Percentiles rank a stretch among this genome's conserved stretches.
These are phyloP conservation scores for Phthorimaea operculella DNA, from an alignment of 1,140 invertebrate species.

Conservation along the genomic window DNA sequence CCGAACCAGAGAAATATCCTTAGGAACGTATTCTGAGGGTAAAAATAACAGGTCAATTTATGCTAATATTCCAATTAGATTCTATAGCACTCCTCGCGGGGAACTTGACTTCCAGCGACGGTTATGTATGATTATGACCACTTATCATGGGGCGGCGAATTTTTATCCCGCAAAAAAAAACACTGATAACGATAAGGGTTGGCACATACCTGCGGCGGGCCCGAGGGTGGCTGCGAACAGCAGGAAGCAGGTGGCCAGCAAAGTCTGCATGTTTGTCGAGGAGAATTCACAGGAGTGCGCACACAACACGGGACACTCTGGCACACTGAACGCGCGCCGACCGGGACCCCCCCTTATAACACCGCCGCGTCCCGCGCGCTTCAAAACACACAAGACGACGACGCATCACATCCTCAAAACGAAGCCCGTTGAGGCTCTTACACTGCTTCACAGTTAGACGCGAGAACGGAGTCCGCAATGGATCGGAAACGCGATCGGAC, in stretches of 20 bases:
- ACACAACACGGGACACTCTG: slow-evolving; percentile 62
- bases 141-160: too few species aligned
- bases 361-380: slow-evolving; percentile 55
- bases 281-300: slow-evolving; percentile 49
- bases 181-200: neutral
- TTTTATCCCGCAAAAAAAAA: too few species aligned
- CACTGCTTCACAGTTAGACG: neutral
- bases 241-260: slow-evolving; percentile 52
- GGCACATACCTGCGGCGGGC: slow-evolving; percentile 50
- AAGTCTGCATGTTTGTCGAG: slow-evolving; percentile 43
- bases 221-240: slow-evolving; percentile 52
- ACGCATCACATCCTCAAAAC: too few species aligned
- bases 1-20: too few species aligned
- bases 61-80: too few species aligned
- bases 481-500: slow-evolving; percentile 25
- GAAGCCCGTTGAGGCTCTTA: neutral
- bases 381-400: slow-evolving; percentile 23
- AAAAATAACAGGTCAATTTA: too few species aligned
- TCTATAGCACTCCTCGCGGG: too few species aligned
- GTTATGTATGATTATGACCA: too few species aligned
- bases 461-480: neutral
- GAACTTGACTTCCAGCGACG: too few species aligned
- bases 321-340: slow-evolving; percentile 60
- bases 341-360: slow-evolving; percentile 63
- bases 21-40: too few species aligned